Evolutionary conservation across 2,888 invertebrate species (phyloP), one percentile per base, ranked within the genome.

Genomic region (Drosophila monieri): DNA sequence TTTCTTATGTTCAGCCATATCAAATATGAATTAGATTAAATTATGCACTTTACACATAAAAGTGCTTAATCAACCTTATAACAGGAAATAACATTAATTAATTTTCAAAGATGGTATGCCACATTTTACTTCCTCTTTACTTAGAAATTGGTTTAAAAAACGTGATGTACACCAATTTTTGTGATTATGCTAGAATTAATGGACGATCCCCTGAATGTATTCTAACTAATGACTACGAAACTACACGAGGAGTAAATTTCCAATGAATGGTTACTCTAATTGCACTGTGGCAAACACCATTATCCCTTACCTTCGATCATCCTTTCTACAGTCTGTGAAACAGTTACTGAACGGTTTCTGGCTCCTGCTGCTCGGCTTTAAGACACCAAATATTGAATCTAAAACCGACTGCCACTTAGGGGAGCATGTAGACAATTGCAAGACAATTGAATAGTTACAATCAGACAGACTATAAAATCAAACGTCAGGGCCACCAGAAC

Each of bases 401-500:
- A 41, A 32, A 32, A 32, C 21, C 52, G 59, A 32, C 47, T 23
- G 35, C 14, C n/a, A n/a, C 14, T 15, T 47, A 37, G 51, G 37
- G 46, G 30, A 39, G 51, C 67, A 62, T n/a, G 47, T 39, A 21
- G 54, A 23, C 43, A 44, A 61, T 56, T 25, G 46, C 35, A 6
- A 51, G 30, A 57, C 23, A 68, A 71, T 27, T 65, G 32, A 23
- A 74, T 21, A 65, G 54, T 57, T 59, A 47, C 64, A 52, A 60
- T 62, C 55, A 53, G 77, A 69, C 78, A 47, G 62, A 54, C 67
- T 58, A 57, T 44, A 14, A 65, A 66, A 67, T 56, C 48, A 18
- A 67, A 18, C 35, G 18, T 32, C 27, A 46, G 46, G 4, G 27
- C 44, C 85, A 70, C 46, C 54, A 73, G 78, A 86, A 81, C 80